Evolutionary conservation across 2,113 vertebrate species (phyloP).

Genomic region (Coregonus clupeaformis): DNA sequence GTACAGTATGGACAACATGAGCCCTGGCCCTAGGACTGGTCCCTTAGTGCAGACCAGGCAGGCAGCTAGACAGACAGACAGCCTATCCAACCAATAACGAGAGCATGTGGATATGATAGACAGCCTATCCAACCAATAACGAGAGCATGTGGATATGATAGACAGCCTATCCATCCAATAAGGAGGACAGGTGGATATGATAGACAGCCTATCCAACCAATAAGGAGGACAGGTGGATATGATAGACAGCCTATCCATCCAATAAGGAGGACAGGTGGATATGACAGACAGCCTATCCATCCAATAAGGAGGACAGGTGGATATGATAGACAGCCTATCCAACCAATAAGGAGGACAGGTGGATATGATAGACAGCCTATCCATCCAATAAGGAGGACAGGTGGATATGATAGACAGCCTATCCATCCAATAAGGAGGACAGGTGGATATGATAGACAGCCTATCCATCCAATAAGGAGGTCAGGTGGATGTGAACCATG

Average conservation of each 20-base stretch:
- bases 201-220: too few relatives aligned
- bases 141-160: too few relatives aligned
- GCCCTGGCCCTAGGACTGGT: conserved; percentile 85
- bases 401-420: conserved; percentile 84
- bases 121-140: too few relatives aligned
- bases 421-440: conserved; percentile 97
- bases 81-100: too few relatives aligned
- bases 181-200: too few relatives aligned
- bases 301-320: conserved; percentile 96
- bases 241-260: conserved; percentile 81
- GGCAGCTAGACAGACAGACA: too few relatives aligned
- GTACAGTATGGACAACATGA: conserved; percentile 90
- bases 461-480: conserved; percentile 98
- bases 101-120: too few relatives aligned
- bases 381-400: conserved; percentile 97
- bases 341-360: conserved; percentile 96
- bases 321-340: conserved; percentile 86
- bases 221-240: too few relatives aligned
- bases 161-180: too few relatives aligned
- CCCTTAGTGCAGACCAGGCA: conserved; percentile 38
- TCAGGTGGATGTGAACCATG: conserved; percentile 92
- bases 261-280: conserved; percentile 96
- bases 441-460: conserved; percentile 84
- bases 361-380: conserved; percentile 85
- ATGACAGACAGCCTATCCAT: conserved; percentile 87